These are phyloP conservation scores for Lepisosteus oculatus DNA, from an alignment of 2,113 vertebrate species.

Conservation along the genomic window DNA sequence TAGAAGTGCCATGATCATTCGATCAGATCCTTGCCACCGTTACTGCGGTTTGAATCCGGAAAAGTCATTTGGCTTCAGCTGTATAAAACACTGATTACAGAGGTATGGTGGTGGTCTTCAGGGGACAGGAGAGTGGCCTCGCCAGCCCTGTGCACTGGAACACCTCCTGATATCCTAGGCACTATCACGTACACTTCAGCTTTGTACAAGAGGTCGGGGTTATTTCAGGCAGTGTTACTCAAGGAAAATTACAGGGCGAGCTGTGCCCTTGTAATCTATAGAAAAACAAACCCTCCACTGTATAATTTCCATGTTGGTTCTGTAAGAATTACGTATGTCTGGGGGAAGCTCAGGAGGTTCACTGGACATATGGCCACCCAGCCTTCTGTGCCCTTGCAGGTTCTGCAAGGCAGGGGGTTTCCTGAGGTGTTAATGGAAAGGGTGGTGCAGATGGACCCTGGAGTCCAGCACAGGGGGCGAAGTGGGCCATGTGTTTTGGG, in stretches of 20 bases:
- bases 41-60: too few species aligned
- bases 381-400: constrained; percentile 39
- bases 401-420: constrained; percentile 44
- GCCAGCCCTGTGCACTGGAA: too few species aligned
- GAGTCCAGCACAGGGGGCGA: too few species aligned
- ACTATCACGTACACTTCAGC: too few species aligned
- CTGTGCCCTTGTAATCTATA: constrained; percentile 14
- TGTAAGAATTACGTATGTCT: constrained; percentile 68
- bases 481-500: too few species aligned
- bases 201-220: constrained; percentile 54
- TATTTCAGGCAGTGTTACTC: constrained; percentile 67
- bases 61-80: too few species aligned
- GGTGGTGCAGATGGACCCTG: constrained; percentile 11
- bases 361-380: constrained; percentile 37
- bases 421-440: constrained; percentile 30
- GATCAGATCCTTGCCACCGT: too few species aligned
- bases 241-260: constrained; percentile 66
- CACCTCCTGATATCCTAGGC: too few species aligned
- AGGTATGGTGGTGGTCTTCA: too few species aligned
- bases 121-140: too few species aligned
- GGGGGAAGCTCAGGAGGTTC: constrained; percentile 58
- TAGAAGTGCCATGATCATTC: too few species aligned
- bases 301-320: constrained; percentile 70
- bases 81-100: too few species aligned
- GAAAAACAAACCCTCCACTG: constrained; percentile 34